Evolutionary conservation across 37 sponge, comb jelly and placozoan species (phyloP), one percentile per base, ranked within the genome.

Genomic region (Chondrosia reniformis): DNA sequence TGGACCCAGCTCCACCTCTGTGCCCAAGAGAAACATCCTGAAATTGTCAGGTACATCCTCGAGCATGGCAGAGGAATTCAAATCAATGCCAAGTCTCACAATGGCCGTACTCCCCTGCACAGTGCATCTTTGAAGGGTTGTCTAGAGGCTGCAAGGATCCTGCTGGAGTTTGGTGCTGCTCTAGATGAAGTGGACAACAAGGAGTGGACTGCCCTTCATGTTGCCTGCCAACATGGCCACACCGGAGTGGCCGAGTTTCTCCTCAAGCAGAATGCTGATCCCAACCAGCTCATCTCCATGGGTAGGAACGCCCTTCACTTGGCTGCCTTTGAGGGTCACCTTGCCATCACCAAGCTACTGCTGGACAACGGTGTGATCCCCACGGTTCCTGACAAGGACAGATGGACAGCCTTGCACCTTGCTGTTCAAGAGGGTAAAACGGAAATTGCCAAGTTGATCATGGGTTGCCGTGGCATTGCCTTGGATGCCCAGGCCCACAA

Each of bases 1-100:
- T 91, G 92, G 92, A 91, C 92, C 6, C 92, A 87, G 34, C 87
- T 91, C 41, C 92, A 91, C 59, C 76, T 91, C n/a, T 82, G 85
- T 33, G 77, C 87, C 22, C 92, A 91, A 44, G 92, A 91, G 80
- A 87, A 87, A 0, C 92, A 91, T 61, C 63, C 84, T 1, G 82
- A 87, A 22, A 87, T 91, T 24, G 92, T 87, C 8, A 34, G 12
- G 4, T 76, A 74, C 54, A 75, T 91, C 56, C 45, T 87, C 1
- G 63, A 73, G 0, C 44, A 43, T 56, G 52, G 67, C 2, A 63
- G 22, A 42, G 46, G 21, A 15, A 46, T 74, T 3, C 45, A 73
- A 30, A 57, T 84, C 38, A 82, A 91, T 45, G 54, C 81, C 15
- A 52, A 46, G 30, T 87, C 91, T 0, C 75, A 83, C 62, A 91